Evolutionary conservation across 2,113 vertebrate species (phyloP).

Genomic region (Salvator merianae): DNA sequence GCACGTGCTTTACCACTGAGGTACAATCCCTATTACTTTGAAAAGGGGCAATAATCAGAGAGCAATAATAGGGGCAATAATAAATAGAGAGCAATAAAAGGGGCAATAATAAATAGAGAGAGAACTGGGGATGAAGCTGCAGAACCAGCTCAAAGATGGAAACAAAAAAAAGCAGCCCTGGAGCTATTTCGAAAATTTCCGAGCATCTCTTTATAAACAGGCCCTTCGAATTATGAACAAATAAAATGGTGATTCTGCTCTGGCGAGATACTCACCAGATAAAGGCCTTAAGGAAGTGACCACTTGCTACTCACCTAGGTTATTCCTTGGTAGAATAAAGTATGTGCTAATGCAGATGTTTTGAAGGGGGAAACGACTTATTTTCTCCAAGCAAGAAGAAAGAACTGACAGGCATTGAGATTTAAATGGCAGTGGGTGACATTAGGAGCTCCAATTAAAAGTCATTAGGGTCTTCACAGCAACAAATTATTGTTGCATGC

Average conservation of each 20-base stretch:
- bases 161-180: accelerated
- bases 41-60: neutral
- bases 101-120: neutral
- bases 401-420: conserved; percentile 64
- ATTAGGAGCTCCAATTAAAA: conserved; percentile 65
- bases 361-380: conserved; percentile 50
- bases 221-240: conserved; percentile 16
- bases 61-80: too few species aligned
- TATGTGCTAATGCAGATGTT: conserved; percentile 49
- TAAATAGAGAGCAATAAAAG: too few species aligned
- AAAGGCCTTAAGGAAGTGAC: conserved; percentile 49
- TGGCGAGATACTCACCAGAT: conserved; percentile 30
- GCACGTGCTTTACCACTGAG: neutral
- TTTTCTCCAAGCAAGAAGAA: conserved; percentile 46
- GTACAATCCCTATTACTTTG: neutral
- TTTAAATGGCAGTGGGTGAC: conserved; percentile 62
- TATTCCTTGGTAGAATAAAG: conserved; percentile 42
- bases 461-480: conserved; percentile 45
- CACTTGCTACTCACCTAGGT: conserved; percentile 48
- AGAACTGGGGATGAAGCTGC: neutral
- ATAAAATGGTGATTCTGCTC: neutral
- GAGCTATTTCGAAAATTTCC: neutral
- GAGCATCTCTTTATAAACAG: neutral
- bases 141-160: too few species aligned
- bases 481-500: conserved; percentile 55